Evolutionary conservation across 1,140 invertebrate species (phyloP).

Genomic region (Pogonomyrmex californicus): DNA sequence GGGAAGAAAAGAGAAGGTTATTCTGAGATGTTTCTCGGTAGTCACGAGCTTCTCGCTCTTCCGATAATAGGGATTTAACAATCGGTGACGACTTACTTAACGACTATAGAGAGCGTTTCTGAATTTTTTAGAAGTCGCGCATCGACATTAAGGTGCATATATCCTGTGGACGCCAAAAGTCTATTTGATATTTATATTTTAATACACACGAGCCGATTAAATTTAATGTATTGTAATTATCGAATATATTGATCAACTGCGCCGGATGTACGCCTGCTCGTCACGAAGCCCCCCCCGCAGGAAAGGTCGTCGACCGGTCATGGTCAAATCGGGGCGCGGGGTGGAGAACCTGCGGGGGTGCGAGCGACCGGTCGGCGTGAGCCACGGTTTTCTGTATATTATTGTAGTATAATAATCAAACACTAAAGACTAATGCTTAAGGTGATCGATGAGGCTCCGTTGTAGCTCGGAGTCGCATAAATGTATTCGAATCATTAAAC

Average conservation of each 20-base stretch:
- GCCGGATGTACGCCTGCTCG: slow-evolving; percentile 38
- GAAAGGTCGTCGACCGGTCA: background rate
- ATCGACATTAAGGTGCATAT: slow-evolving; percentile 74
- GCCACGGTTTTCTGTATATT: slow-evolving; percentile 84
- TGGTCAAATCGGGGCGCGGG: slow-evolving; percentile 3
- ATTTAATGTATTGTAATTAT: slow-evolving; percentile 83
- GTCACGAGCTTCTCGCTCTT: slow-evolving; percentile 57
- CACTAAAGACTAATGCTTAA: slow-evolving; percentile 86
- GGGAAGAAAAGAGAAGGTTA: too few relatives aligned
- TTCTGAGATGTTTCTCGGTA: background rate
- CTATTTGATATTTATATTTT: slow-evolving; percentile 85
- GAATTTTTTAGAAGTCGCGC: slow-evolving; percentile 72
- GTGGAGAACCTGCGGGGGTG: background rate
- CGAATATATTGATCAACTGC: slow-evolving; percentile 75
- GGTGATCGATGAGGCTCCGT: slow-evolving; percentile 82
- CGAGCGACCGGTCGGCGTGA: slow-evolving; percentile 47
- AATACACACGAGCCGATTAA: slow-evolving; percentile 84
- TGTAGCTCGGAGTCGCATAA: slow-evolving; percentile 79
- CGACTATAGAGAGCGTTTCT: slow-evolving; percentile 60
- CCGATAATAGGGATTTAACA: slow-evolving; percentile 65
- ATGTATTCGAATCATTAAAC: slow-evolving; percentile 72
- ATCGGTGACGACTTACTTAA: slow-evolving; percentile 75
- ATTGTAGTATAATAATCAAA: slow-evolving; percentile 86
- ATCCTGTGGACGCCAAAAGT: slow-evolving; percentile 79
- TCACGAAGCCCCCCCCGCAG: background rate